phyloP scores from a whole-genome alignment of 2,797 vertebrate species.

The Acipenser transmontanus region DNA sequence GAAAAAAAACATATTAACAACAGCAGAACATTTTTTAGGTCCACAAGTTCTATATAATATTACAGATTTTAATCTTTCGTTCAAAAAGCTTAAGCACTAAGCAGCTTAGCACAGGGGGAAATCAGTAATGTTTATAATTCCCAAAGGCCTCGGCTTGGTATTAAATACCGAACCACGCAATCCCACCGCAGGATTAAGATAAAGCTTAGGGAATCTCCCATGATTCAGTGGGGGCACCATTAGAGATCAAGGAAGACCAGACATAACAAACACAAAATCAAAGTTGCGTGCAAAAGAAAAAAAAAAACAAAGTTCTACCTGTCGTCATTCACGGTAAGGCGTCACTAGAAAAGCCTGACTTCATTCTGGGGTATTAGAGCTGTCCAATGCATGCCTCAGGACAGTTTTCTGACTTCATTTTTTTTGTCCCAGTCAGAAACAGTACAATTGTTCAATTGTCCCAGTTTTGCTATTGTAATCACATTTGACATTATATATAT shows the following conservation, averaged over 20 bases:
- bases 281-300: background rate
- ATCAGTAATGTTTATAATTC: constrained; percentile 55
- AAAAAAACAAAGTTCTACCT: too few relatives aligned
- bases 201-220: constrained; percentile 57
- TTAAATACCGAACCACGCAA: constrained; percentile 55
- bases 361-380: too few relatives aligned
- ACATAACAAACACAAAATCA: constrained; percentile 22
- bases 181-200: constrained; percentile 56
- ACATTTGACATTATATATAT: too few relatives aligned
- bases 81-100: constrained; percentile 60
- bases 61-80: constrained; percentile 50
- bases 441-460: too few relatives aligned
- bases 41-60: constrained; percentile 38
- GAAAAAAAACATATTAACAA: constrained; percentile 7
- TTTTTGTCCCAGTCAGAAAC: too few relatives aligned
- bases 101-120: constrained; percentile 58
- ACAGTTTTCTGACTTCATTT: too few relatives aligned
- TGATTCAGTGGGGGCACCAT: constrained; percentile 8
- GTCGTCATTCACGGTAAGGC: too few relatives aligned
- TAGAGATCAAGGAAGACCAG: constrained; percentile 16
- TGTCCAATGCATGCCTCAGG: too few relatives aligned
- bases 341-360: too few relatives aligned
- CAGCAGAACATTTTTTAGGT: constrained; percentile 11
- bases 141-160: constrained; percentile 27
- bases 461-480: too few relatives aligned